Percentiles rank a stretch among this genome's conserved stretches.
Conservation (phyloP, 2,888 invertebrate genomes). For the Diadromus collaris region DNA sequence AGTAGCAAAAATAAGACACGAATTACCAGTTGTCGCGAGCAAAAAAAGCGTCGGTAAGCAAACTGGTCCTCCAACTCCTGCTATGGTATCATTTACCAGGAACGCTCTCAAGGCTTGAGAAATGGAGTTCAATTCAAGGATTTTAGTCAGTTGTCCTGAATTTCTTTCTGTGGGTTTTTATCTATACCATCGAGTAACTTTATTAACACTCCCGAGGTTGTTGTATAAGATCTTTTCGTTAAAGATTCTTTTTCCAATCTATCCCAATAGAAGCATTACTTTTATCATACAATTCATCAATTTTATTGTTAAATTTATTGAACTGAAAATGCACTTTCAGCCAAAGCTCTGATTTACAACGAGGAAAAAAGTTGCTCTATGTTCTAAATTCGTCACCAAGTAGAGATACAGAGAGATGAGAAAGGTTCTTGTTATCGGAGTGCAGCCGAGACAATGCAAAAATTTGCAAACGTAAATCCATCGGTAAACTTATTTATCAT, state of each 20-base stretch:
- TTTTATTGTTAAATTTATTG: background rate
- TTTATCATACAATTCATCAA: background rate
- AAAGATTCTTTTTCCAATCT: background rate
- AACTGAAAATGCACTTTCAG: background rate
- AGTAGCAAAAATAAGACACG: slow-evolving; percentile 30
- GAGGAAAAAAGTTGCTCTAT: background rate
- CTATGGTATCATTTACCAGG: slow-evolving; percentile 20
- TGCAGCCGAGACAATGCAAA: background rate
- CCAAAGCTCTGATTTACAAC: slow-evolving; percentile 4
- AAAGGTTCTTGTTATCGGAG: slow-evolving; percentile 6
- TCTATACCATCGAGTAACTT: background rate
- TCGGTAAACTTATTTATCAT: background rate
- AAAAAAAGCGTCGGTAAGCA: slow-evolving; percentile 14
- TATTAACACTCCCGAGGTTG: background rate
- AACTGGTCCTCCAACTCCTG: slow-evolving; percentile 30
- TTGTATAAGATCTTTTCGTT: background rate
- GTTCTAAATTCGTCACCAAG: background rate
- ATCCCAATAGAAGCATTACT: background rate
- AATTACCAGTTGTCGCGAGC: slow-evolving; percentile 29
- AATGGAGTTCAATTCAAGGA: slow-evolving; percentile 18
- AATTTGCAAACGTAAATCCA: background rate
- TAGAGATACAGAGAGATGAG: background rate
- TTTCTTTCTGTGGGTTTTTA: background rate
- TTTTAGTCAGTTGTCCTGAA: slow-evolving; percentile 2
- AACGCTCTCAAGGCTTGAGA: slow-evolving; percentile 23